A percentile compares a stretch with the other conserved stretches of the same genome.
Evolutionary conservation across 2,797 vertebrate species (phyloP).

Genomic region (Sardinella longiceps): DNA sequence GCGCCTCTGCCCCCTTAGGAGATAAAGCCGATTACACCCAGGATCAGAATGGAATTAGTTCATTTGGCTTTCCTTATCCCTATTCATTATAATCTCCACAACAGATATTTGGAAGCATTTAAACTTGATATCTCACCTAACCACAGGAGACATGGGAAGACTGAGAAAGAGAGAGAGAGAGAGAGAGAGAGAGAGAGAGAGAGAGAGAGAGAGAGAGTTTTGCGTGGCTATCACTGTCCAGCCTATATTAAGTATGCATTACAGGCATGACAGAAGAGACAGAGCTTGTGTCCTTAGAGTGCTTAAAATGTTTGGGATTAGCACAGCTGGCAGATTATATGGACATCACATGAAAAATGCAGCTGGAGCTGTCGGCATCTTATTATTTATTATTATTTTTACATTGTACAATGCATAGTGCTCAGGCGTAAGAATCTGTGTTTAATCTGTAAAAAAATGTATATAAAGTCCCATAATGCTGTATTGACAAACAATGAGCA

Average conservation of each 20-base stretch:
- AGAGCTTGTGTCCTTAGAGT: not conserved
- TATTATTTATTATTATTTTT: not conserved
- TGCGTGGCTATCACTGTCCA: not conserved
- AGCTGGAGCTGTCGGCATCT: not conserved
- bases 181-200: not conserved
- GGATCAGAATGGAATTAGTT: slow-evolving; percentile 44
- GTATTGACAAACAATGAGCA: not conserved
- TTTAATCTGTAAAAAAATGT: not conserved
- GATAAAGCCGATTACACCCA: slow-evolving; percentile 67
- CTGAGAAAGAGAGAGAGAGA: not conserved
- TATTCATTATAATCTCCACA: slow-evolving; percentile 3
- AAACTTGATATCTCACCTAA: not conserved
- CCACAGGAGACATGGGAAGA: not conserved
- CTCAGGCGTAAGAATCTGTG: not conserved
- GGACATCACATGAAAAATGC: not conserved
- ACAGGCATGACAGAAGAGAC: not conserved
- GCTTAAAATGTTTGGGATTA: not conserved
- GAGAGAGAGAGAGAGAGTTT: not conserved
- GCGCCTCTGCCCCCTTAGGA: slow-evolving; percentile 37
- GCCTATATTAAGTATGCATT: not conserved
- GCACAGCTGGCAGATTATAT: not conserved
- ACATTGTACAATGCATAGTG: not conserved
- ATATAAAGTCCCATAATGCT: not conserved
- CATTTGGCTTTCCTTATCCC: slow-evolving; percentile 15
- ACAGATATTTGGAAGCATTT: slow-evolving; percentile 12